Conservation (phyloP, 2,888 invertebrate genomes). For the Metalampra italica region DNA sequence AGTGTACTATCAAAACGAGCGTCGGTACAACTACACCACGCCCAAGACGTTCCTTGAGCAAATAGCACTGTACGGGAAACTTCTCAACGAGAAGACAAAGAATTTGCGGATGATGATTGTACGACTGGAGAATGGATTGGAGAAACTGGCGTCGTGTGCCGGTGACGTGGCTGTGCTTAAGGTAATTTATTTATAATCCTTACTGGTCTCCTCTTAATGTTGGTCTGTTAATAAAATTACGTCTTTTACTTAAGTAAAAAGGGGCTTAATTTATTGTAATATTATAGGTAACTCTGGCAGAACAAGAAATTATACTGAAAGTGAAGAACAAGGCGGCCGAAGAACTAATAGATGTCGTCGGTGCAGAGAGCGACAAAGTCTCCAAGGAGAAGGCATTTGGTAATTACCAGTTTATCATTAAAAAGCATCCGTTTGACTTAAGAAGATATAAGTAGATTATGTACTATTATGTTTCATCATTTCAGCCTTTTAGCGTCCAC, state of each 20-base stretch:
- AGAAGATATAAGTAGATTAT: no score
- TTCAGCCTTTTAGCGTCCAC: no score
- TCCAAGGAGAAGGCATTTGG: constrained; percentile 90
- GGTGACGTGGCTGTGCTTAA: constrained; percentile 92
- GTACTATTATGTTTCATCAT: no score
- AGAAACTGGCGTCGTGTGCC: constrained; percentile 91
- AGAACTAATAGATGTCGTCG: constrained; percentile 90
- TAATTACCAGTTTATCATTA: no score
- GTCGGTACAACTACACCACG: constrained; percentile 96
- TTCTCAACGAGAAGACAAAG: constrained; percentile 81
- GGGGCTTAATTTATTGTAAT: no score
- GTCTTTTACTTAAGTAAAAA: no score
- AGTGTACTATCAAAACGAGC: constrained; percentile 89
- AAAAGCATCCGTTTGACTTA: no score
- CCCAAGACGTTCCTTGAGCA: constrained; percentile 97
- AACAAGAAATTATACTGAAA: constrained; percentile 90
- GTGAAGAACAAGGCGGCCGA: constrained; percentile 95
- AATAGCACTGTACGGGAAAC: constrained; percentile 88
- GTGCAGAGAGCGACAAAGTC: constrained; percentile 94
- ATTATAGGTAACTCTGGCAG: constrained; percentile 76
- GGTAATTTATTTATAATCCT: constrained; percentile 40
- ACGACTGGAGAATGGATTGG: constrained; percentile 91
- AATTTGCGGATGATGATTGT: constrained; percentile 86
- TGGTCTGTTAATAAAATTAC: no score
- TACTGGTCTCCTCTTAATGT: no score